These are phyloP conservation scores for Coleophora deauratella DNA, from an alignment of 2,888 invertebrate species.

Conservation along the genomic window DNA sequence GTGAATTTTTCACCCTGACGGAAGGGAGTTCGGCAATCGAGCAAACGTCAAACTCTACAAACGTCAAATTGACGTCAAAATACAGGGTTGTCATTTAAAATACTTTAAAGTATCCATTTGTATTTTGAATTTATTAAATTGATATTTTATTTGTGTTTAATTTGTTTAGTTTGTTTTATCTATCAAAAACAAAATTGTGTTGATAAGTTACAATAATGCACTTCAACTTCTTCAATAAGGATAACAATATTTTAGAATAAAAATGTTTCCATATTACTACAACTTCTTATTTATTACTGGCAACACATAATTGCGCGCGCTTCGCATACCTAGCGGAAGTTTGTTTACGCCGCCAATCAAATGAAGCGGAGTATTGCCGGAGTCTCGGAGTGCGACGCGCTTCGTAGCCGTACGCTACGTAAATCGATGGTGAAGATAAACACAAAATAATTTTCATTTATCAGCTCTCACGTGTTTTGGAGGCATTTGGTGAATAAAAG, in stretches of 20 bases:
- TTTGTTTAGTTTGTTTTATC: no score
- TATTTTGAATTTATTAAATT: no score
- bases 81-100: constrained; percentile 1
- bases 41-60: no score
- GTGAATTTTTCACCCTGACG: no score
- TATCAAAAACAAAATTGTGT: no score
- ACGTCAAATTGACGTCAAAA: neutral
- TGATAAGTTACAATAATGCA: no score
- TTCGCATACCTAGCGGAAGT: constrained; percentile 44
- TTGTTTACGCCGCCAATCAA: constrained; percentile 65
- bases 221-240: no score
- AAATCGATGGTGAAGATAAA: constrained; percentile 30
- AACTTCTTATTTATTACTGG: constrained; percentile 19
- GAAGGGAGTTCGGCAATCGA: no score
- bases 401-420: constrained; percentile 31
- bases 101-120: neutral
- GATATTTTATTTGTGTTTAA: no score
- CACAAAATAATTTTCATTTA: constrained; percentile 8
- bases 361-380: constrained; percentile 30
- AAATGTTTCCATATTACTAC: no score
- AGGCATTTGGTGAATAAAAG: constrained; percentile 12
- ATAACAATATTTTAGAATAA: no score
- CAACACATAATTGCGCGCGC: constrained; percentile 61
- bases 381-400: constrained; percentile 24
- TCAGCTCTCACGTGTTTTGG: constrained; percentile 14